Evolutionary conservation across 1,140 invertebrate genomes (phyloP).

Genomic region (Euwallacea fornicatus): DNA sequence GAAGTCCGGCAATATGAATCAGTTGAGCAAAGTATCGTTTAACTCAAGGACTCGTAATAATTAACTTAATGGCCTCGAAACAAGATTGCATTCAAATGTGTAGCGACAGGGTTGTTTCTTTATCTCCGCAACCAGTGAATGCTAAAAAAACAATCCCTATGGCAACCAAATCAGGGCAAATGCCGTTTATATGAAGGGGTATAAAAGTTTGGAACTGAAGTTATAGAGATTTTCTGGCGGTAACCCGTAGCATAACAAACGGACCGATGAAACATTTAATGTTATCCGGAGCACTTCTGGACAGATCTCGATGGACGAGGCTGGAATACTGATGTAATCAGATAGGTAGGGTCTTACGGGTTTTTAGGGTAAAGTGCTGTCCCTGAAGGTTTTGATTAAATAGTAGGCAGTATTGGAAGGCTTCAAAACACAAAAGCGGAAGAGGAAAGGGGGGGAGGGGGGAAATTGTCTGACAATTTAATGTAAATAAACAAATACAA

Average conservation of each 20-base stretch:
- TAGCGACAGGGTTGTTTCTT: slow-evolving; percentile 53
- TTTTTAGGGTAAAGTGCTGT: too few relatives aligned
- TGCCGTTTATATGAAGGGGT: background rate
- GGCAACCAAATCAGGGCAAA: slow-evolving; percentile 1
- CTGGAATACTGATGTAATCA: slow-evolving; percentile 47
- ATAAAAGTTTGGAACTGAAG: slow-evolving; percentile 9
- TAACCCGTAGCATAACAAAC: slow-evolving; percentile 42
- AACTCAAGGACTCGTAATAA: slow-evolving; percentile 50
- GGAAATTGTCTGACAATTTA: too few relatives aligned
- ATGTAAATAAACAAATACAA: too few relatives aligned
- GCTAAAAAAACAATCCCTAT: too few relatives aligned
- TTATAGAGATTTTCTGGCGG: slow-evolving; percentile 18
- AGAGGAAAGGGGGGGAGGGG: too few relatives aligned
- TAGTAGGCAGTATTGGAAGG: too few relatives aligned
- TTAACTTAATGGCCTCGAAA: slow-evolving; percentile 55
- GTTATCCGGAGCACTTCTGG: slow-evolving; percentile 42
- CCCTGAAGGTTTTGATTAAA: too few relatives aligned
- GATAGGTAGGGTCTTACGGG: slow-evolving; percentile 12
- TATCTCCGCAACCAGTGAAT: slow-evolving; percentile 47
- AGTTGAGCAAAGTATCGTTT: too few relatives aligned
- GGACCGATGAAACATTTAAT: slow-evolving; percentile 39
- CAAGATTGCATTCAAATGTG: slow-evolving; percentile 55
- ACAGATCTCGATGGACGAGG: slow-evolving; percentile 41
- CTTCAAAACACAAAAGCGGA: too few relatives aligned
- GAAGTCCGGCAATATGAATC: too few relatives aligned